Percentiles rank a stretch among this genome's conserved stretches.
These are phyloP conservation scores for Amphilophus citrinellus DNA, from an alignment of 2,113 vertebrate species.

Conservation along the genomic window DNA sequence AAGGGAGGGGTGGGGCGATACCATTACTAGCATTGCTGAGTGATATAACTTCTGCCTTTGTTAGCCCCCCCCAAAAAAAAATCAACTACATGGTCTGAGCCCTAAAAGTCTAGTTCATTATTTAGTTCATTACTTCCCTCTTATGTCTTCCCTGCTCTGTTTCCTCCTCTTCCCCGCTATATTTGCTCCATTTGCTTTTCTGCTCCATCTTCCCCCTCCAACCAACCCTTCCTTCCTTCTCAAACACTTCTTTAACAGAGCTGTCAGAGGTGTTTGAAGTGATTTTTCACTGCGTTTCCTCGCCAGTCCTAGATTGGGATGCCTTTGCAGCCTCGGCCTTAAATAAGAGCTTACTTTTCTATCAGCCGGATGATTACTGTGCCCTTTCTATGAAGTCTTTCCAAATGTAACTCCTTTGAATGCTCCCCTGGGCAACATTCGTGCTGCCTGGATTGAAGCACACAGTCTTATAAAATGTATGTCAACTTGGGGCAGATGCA, in stretches of 20 bases:
- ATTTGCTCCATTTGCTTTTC: constrained; percentile 34
- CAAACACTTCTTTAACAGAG: constrained; percentile 9
- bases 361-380: background rate
- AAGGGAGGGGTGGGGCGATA: no score
- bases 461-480: background rate
- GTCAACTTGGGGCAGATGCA: background rate
- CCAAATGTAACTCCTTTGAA: background rate
- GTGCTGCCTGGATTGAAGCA: background rate
- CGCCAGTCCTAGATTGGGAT: background rate
- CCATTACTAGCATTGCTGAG: background rate
- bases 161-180: constrained; percentile 39
- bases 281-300: constrained; percentile 15
- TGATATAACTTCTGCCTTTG: background rate
- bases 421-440: background rate
- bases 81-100: background rate
- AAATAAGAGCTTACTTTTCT: constrained; percentile 13
- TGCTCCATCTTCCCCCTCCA: background rate
- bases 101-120: constrained; percentile 34
- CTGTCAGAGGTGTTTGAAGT: constrained; percentile 57
- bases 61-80: background rate
- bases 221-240: background rate
- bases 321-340: background rate
- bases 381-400: constrained; percentile 13
- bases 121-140: constrained; percentile 48
- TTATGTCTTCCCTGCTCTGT: constrained; percentile 22